These are phyloP conservation scores for Neosilurus hyrtlii DNA, from an alignment of 2,797 vertebrate genomes.

Conservation along the genomic window DNA sequence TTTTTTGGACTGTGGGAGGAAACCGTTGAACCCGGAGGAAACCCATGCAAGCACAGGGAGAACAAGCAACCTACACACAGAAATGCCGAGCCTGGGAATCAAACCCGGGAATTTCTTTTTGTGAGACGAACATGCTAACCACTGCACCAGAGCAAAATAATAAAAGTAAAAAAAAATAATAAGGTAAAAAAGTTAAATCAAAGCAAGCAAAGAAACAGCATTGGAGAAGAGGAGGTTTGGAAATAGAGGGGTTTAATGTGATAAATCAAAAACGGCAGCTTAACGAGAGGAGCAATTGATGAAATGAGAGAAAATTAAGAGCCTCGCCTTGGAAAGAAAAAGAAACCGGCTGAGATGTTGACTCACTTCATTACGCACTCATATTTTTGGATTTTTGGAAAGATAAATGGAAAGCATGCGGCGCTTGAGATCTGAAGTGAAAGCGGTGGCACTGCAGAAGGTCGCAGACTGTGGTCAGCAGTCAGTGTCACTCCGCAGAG, in stretches of 20 bases:
- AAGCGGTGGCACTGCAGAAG: not conserved
- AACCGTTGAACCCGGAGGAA: too few species aligned
- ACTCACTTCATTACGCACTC: constrained; percentile 33
- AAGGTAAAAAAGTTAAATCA: not conserved
- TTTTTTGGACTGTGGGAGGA: too few species aligned
- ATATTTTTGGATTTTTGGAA: constrained; percentile 15
- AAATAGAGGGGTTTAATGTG: constrained; percentile 43
- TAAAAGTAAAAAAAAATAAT: not conserved
- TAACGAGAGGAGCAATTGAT: constrained; percentile 49
- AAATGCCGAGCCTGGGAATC: too few species aligned
- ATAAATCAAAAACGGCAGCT: constrained; percentile 25
- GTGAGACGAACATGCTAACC: too few species aligned
- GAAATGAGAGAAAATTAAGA: constrained; percentile 47
- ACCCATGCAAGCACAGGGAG: too few species aligned
- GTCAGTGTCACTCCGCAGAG: not conserved
- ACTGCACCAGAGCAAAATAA: too few species aligned
- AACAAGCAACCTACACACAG: too few species aligned
- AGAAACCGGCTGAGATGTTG: constrained; percentile 30
- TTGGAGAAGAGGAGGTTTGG: constrained; percentile 22
- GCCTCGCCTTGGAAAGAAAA: constrained; percentile 4
- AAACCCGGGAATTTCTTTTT: too few species aligned
- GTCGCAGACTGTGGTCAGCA: constrained; percentile 24
- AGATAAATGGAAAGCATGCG: not conserved
- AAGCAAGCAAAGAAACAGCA: constrained; percentile 19
- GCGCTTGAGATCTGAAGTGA: not conserved